Conservation (phyloP, 2,888 invertebrate species). For the Lasioglossum lativentre region DNA sequence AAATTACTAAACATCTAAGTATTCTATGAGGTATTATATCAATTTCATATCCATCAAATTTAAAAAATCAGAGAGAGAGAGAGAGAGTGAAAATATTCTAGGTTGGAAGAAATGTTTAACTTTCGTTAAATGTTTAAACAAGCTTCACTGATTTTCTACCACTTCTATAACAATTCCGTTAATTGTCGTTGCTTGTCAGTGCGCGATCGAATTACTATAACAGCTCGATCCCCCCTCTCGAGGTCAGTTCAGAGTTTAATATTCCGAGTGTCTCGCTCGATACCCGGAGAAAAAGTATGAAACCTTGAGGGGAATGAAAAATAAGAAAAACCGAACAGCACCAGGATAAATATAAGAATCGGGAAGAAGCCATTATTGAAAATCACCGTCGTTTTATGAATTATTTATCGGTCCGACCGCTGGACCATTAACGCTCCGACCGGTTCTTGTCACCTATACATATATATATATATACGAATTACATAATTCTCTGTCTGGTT, state of each 20-base stretch:
- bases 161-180: no score
- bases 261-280: slow-evolving; percentile 24
- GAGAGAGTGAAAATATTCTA: no score
- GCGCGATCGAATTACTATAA: background rate
- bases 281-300: slow-evolving; percentile 9
- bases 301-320: slow-evolving; percentile 25
- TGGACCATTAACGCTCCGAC: background rate
- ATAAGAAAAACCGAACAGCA: slow-evolving; percentile 19
- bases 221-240: background rate
- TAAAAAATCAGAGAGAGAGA: no score
- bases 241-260: slow-evolving; percentile 11
- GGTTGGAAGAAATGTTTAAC: no score
- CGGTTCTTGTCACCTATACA: background rate
- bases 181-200: no score
- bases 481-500: background rate
- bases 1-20: no score
- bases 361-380: slow-evolving; percentile 3
- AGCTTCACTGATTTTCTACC: no score
- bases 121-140: no score
- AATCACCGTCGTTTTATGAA: background rate
- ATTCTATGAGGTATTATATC: no score
- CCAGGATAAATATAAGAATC: slow-evolving; percentile 25
- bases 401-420: background rate
- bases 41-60: no score
- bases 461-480: background rate